phyloP scores from a whole-genome alignment of 2,888 invertebrate species.

The Aproaerema taeniolella region DNA sequence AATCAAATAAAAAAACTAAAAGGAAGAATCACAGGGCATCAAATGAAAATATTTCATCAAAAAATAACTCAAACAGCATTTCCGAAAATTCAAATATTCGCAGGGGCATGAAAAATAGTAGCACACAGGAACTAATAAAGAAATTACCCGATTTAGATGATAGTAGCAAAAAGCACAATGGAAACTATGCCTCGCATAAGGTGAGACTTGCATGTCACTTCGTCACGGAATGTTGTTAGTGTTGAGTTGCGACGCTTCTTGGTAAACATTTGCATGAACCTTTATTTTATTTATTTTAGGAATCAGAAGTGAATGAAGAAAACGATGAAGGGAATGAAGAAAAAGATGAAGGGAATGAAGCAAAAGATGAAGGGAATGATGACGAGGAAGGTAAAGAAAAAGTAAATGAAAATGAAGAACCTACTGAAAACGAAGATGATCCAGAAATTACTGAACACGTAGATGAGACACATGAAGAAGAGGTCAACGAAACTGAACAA shows the following conservation, averaged over 20 bases:
- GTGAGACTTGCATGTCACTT: slow-evolving; percentile 52
- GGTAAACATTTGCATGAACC: slow-evolving; percentile 62
- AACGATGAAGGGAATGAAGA: slow-evolving; percentile 14
- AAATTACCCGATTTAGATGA: slow-evolving; percentile 64
- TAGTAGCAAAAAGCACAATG: no score
- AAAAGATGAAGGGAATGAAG: slow-evolving; percentile 8
- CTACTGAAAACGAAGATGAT: slow-evolving; percentile 8
- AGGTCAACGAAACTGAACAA: slow-evolving; percentile 9
- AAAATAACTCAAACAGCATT: slow-evolving; percentile 58
- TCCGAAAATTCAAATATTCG: slow-evolving; percentile 52
- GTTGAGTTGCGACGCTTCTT: slow-evolving; percentile 67
- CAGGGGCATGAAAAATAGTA: slow-evolving; percentile 59
- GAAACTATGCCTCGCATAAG: slow-evolving; percentile 39
- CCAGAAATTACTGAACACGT: slow-evolving; percentile 15
- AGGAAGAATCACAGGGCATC: slow-evolving; percentile 58
- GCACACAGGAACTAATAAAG: slow-evolving; percentile 63
- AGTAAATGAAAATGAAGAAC: slow-evolving; percentile 5
- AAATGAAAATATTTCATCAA: slow-evolving; percentile 65
- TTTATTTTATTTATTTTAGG: slow-evolving; percentile 63
- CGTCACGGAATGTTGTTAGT: slow-evolving; percentile 39
- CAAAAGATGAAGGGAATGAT: slow-evolving; percentile 11
- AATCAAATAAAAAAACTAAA: slow-evolving; percentile 57
- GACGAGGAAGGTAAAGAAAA: slow-evolving; percentile 10
- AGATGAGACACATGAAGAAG: slow-evolving; percentile 13
- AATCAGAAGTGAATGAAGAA: slow-evolving; percentile 34